Base-by-base conservation (phyloP, 1,140 invertebrate genomes). In the Drosophila chauvacae region DNA sequence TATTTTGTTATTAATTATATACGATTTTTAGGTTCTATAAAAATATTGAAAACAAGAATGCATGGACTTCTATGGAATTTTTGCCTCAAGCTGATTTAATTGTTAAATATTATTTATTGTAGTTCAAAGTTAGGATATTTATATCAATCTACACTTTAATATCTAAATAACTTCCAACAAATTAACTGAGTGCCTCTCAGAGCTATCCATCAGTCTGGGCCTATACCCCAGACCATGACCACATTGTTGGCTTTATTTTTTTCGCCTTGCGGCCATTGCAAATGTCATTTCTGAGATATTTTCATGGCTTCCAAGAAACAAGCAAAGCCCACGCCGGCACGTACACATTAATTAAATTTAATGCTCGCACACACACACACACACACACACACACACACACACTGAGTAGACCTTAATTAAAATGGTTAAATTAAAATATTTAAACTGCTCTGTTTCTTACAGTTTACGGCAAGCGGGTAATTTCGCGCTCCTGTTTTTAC, bases 401-500 rank as follows among this genome's bases (percentile, higher is more conserved):
- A 28, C 9, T 20, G 28, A 41, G 28, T 30, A 35, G 55, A 60
- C 47, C 48, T 80, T 88, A 87, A 88, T 88, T 80, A 80, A 87
- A 87, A 73, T 74, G 23, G 47, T 41, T 63, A 26, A 28, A 44
- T 62, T 64, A 45, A 77, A 61, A 60, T 79, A 75, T 63, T 77
- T 75, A 20, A 62, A 57, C 63, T 74, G 75, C 30, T 63, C 11
- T 62, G 28, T 62, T 23, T 50, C 45, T 73, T 65, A 83, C 81
- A 93, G 92, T 93, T 55, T 92, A 93, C 58, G 92, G 92, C 64
- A 93, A 93, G 69, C 80, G 80, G 37, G 91, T 93, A 35, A 85
- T 92, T 66, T 85, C 91, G 4, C 92, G 92, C 23, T 92, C 91
- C 56, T 93, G 92, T 30, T 93, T 91, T 62, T 93, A 92, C 41